Conservation (phyloP, 2,888 invertebrate genomes). For the Cosmia trapezina region DNA sequence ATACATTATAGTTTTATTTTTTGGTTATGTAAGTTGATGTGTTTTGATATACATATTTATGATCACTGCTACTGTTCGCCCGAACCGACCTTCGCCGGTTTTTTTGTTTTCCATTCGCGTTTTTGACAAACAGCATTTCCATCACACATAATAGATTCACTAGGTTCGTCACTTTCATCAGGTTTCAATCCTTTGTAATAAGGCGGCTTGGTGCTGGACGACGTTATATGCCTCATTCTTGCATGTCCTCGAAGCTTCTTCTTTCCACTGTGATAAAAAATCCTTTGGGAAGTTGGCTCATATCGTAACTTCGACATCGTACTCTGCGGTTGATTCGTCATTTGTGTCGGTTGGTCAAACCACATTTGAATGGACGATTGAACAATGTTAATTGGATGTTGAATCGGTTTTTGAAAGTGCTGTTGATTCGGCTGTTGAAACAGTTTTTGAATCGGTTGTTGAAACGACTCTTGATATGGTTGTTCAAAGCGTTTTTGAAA, state of each 20-base stretch:
- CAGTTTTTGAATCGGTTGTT: no score
- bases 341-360: not conserved
- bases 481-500: not conserved
- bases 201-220: constrained; percentile 42
- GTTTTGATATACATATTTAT: no score
- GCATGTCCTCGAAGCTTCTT: constrained; percentile 14
- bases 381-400: not conserved
- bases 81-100: no score
- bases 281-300: not conserved
- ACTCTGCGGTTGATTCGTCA: not conserved
- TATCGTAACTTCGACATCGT: not conserved
- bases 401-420: not conserved
- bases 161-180: not conserved
- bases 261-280: not conserved
- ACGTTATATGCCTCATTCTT: constrained; percentile 1
- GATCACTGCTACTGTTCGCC: no score
- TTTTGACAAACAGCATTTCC: no score
- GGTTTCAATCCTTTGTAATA: constrained; percentile 19
- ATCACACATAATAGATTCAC: no score
- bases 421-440: not conserved
- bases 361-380: not conserved
- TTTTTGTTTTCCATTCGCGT: no score
- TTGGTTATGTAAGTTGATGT: no score
- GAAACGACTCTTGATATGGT: not conserved
- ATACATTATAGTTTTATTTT: no score